These are phyloP conservation scores for Cydia splendana DNA, from an alignment of 1,140 invertebrate genomes.

Conservation along the genomic window DNA sequence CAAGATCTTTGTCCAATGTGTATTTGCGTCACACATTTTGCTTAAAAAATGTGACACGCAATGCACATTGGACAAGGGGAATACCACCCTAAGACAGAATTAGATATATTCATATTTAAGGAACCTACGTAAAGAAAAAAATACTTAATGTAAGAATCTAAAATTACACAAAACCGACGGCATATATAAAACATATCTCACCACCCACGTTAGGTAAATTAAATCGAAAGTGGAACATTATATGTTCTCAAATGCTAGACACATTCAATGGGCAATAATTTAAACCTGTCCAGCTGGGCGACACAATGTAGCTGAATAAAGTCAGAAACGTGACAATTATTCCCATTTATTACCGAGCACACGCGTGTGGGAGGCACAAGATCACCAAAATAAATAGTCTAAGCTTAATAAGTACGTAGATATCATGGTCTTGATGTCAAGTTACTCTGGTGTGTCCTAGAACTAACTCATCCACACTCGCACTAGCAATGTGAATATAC, in stretches of 20 bases:
- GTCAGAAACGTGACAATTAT: neutral
- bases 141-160: neutral
- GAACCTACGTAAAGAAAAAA: too few species aligned
- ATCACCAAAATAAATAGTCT: neutral
- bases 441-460: neutral
- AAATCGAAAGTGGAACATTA: slow-evolving; percentile 8
- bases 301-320: slow-evolving; percentile 1
- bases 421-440: neutral
- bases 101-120: too few species aligned
- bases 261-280: slow-evolving; percentile 2
- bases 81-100: too few species aligned
- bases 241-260: neutral
- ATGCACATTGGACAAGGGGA: too few species aligned
- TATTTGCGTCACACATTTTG: too few species aligned
- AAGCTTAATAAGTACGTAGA: neutral
- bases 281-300: slow-evolving; percentile 3
- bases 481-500: neutral
- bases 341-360: neutral
- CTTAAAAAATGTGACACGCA: too few species aligned
- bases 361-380: neutral
- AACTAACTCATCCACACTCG: neutral
- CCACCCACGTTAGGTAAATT: neutral
- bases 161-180: neutral
- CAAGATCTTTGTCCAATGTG: too few species aligned
- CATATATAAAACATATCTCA: neutral